Percentiles rank a stretch among this genome's conserved stretches.
Evolutionary conservation across 92 coral and sea anemone species (phyloP).

Genomic region (Parazoanthus swiftii): DNA sequence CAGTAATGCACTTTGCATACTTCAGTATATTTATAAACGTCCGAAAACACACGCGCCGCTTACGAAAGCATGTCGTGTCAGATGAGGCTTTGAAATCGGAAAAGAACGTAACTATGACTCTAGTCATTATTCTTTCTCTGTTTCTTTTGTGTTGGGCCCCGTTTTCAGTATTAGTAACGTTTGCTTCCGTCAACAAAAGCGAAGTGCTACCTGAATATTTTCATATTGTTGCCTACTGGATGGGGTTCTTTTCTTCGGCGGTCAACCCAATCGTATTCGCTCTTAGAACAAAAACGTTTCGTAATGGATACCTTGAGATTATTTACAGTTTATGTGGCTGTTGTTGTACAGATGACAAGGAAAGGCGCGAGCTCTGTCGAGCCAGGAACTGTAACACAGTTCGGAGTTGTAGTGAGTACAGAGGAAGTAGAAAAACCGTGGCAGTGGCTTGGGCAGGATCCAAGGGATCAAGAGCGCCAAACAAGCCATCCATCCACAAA

Average conservation of each 20-base stretch:
- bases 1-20: conserved; percentile 59
- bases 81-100: conserved; percentile 46
- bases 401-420: conserved; percentile 8
- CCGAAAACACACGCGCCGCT: conserved; percentile 53
- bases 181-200: conserved; percentile 47
- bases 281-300: conserved; percentile 52
- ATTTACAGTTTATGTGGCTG: conserved; percentile 51
- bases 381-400: conserved; percentile 15
- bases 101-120: conserved; percentile 50
- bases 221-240: conserved; percentile 61
- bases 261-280: conserved; percentile 64
- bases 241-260: conserved; percentile 62
- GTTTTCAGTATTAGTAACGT: conserved; percentile 53
- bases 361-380: conserved; percentile 14
- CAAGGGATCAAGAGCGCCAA: not conserved
- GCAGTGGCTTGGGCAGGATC: conserved; percentile 21
- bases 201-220: conserved; percentile 50
- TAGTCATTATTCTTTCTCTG: conserved; percentile 57
- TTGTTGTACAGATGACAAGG: conserved; percentile 28
- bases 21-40: conserved; percentile 58
- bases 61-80: conserved; percentile 49
- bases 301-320: conserved; percentile 63
- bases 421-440: not conserved
- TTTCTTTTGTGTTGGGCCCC: conserved; percentile 71
- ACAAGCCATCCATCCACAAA: not conserved